Conservation (phyloP, 1,140 invertebrate genomes). For the Drosophila kurseongensis region DNA sequence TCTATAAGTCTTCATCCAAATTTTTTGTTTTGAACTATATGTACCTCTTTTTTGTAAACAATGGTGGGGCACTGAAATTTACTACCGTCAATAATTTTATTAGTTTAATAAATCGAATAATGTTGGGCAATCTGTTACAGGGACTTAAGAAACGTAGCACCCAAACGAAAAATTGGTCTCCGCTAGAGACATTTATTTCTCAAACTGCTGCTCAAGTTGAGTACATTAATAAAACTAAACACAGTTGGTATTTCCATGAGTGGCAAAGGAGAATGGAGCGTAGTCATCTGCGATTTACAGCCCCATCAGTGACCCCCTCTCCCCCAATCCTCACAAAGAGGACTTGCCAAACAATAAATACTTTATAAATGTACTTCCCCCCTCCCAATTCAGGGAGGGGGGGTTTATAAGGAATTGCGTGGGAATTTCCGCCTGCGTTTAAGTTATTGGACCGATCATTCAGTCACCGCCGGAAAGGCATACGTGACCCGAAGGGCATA, state of each 20-base stretch:
- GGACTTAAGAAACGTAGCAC: background rate
- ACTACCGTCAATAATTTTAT: slow-evolving; percentile 9
- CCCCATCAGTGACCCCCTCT: background rate
- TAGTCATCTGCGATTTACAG: slow-evolving; percentile 35
- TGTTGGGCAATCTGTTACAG: slow-evolving; percentile 4
- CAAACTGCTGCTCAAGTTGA: background rate
- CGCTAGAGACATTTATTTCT: background rate
- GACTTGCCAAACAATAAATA: slow-evolving; percentile 41
- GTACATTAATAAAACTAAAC: slow-evolving; percentile 25
- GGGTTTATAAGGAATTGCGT: slow-evolving; percentile 28
- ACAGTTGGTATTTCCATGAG: background rate
- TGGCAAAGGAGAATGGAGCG: background rate
- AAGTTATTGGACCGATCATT: background rate
- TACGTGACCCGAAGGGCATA: slow-evolving; percentile 11
- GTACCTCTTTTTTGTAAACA: too few relatives aligned
- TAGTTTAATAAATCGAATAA: slow-evolving; percentile 12
- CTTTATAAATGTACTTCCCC: slow-evolving; percentile 30
- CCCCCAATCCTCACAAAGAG: background rate
- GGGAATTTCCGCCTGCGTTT: slow-evolving; percentile 4
- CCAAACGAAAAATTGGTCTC: background rate
- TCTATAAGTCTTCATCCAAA: too few relatives aligned
- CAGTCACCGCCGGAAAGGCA: background rate
- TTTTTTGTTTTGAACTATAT: too few relatives aligned
- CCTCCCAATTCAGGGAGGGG: background rate
- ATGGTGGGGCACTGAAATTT: background rate